phyloP scores from a whole-genome alignment of 2,113 vertebrate genomes.

The Ascaphus truei region DNA sequence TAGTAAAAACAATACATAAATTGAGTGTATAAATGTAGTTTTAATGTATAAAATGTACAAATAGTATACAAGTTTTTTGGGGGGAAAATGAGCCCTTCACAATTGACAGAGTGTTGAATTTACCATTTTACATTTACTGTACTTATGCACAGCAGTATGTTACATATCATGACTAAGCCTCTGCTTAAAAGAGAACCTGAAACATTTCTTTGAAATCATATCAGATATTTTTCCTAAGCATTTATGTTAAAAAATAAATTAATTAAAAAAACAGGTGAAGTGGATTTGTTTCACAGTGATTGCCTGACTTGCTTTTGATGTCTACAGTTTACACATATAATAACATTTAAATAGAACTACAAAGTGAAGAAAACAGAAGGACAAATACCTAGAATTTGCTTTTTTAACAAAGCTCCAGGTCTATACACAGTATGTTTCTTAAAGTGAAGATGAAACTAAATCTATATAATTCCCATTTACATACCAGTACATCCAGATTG shows the following conservation, averaged over 20 bases:
- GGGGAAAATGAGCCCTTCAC: too few relatives aligned
- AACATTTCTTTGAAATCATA: not conserved
- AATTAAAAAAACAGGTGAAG: not conserved
- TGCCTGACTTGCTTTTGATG: not conserved
- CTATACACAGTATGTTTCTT: not conserved
- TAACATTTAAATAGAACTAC: not conserved
- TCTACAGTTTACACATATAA: not conserved
- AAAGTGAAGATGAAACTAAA: conserved; percentile 6
- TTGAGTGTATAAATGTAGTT: too few relatives aligned
- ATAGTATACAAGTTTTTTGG: too few relatives aligned
- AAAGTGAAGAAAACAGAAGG: not conserved
- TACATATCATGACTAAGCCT: not conserved
- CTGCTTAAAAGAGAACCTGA: not conserved
- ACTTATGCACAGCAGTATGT: not conserved
- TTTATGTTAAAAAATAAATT: not conserved
- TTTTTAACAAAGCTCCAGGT: not conserved
- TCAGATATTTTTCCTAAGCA: not conserved
- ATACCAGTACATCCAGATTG: not conserved
- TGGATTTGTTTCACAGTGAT: not conserved
- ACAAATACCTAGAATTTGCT: not conserved
- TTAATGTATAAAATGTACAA: too few relatives aligned
- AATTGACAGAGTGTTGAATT: too few relatives aligned
- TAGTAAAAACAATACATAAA: too few relatives aligned
- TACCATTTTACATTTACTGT: too few relatives aligned
- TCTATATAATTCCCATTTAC: not conserved